These are phyloP conservation scores for Aurelia sp. DNA, from an alignment of 30 jellyfish, hydroid and myxozoan species.

Conservation along the genomic window DNA sequence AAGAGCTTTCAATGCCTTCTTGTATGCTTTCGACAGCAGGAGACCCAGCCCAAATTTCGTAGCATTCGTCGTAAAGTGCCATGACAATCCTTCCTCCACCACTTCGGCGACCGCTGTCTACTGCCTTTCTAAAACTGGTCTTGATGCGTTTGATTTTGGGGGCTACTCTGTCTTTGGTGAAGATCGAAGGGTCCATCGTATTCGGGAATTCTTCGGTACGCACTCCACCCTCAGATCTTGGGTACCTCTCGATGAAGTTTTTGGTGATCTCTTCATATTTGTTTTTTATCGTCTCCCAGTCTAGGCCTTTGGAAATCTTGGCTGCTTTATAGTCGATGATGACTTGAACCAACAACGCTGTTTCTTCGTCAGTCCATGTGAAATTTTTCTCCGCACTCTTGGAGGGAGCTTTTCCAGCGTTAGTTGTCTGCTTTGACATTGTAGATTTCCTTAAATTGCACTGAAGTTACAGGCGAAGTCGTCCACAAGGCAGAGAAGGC, in stretches of 20 bases:
- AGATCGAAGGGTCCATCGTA: neutral
- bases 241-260: constrained; percentile 3
- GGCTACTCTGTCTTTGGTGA: constrained; percentile 8
- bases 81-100: constrained; percentile 61
- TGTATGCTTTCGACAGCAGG: constrained; percentile 58
- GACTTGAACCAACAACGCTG: constrained; percentile 28
- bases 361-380: constrained; percentile 3
- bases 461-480: too few relatives aligned
- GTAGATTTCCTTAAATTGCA: too few relatives aligned
- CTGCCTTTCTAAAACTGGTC: constrained; percentile 31
- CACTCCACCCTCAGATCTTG: neutral
- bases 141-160: constrained; percentile 50
- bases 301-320: constrained; percentile 33
- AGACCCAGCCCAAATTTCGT: constrained; percentile 54
- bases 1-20: constrained; percentile 26
- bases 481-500: too few relatives aligned
- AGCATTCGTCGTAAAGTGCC: neutral
- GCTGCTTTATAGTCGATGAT: constrained; percentile 26
- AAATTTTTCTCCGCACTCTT: too few relatives aligned
- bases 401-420: too few relatives aligned
- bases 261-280: constrained; percentile 30
- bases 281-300: constrained; percentile 36
- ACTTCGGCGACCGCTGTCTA: constrained; percentile 44
- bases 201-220: neutral
- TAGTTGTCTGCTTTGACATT: too few relatives aligned